Conservation (phyloP, 2,797 vertebrate species). For the Columba guinea region DNA sequence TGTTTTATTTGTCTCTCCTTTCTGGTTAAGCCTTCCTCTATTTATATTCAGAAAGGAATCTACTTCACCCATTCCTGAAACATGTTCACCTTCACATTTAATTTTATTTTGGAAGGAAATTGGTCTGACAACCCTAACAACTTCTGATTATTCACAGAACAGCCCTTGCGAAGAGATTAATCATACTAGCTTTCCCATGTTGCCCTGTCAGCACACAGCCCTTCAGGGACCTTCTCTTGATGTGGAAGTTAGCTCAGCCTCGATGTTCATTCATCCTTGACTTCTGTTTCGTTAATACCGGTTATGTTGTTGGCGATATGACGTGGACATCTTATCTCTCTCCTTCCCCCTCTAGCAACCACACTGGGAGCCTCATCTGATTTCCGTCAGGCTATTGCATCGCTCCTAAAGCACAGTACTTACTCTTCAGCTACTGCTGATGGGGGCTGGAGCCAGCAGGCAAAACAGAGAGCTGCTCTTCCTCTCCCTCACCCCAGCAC, state of each 20-base stretch:
- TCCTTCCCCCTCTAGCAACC: neutral
- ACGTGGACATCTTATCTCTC: neutral
- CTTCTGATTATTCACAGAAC: conserved; percentile 44
- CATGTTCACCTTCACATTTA: neutral
- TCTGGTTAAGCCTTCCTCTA: neutral
- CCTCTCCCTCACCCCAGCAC: neutral
- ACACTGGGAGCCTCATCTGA: neutral
- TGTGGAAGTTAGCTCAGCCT: conserved; percentile 22
- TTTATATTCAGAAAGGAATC: neutral
- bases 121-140: conserved; percentile 38
- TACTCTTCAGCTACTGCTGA: neutral
- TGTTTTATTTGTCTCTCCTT: neutral
- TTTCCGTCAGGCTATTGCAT: neutral
- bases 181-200: neutral
- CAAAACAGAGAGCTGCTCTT: fast-evolving
- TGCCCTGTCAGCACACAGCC: conserved; percentile 39
- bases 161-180: conserved; percentile 40
- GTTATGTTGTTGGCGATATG: neutral
- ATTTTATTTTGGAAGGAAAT: conserved; percentile 42
- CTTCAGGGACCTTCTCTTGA: neutral
- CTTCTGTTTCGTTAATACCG: neutral
- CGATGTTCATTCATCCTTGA: conserved; percentile 23
- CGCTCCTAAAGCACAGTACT: neutral
- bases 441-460: neutral
- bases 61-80: conserved; percentile 12